A percentile compares a stretch with the other conserved stretches of the same genome.
Evolutionary conservation across 2,888 invertebrate species (phyloP).

Genomic region (Fissipunctia ypsillon): DNA sequence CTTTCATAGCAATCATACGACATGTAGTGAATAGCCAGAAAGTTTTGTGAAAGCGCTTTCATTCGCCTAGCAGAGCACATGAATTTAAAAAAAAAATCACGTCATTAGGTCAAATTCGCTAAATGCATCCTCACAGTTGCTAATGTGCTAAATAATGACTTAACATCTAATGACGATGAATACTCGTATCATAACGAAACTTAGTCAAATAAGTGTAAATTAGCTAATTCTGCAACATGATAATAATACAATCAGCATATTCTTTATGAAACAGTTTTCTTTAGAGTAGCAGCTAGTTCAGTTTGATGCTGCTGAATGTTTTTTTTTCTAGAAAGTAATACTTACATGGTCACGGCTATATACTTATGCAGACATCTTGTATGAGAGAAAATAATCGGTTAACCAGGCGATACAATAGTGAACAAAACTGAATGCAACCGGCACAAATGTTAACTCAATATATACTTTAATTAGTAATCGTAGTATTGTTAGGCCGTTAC

Average conservation of each 20-base stretch:
- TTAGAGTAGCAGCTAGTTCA: constrained; percentile 18
- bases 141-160: constrained; percentile 45
- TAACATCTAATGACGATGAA: constrained; percentile 37
- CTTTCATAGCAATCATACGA: constrained; percentile 20
- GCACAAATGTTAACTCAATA: background rate
- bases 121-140: constrained; percentile 22
- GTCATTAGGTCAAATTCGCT: constrained; percentile 39
- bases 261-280: constrained; percentile 10
- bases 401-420: background rate
- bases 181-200: constrained; percentile 36
- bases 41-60: constrained; percentile 50
- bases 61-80: constrained; percentile 21
- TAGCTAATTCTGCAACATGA: constrained; percentile 39
- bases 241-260: constrained; percentile 43
- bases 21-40: constrained; percentile 35
- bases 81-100: constrained; percentile 19
- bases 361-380: constrained; percentile 2
- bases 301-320: constrained; percentile 12
- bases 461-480: background rate
- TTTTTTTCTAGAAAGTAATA: constrained; percentile 20
- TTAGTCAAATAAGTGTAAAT: constrained; percentile 42
- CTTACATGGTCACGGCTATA: constrained; percentile 8
- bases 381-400: constrained; percentile 3
- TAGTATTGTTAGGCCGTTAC: constrained; percentile 13
- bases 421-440: background rate